These are phyloP conservation scores for Gobio occitaniae DNA, from an alignment of 2,797 vertebrate genomes.

Conservation along the genomic window DNA sequence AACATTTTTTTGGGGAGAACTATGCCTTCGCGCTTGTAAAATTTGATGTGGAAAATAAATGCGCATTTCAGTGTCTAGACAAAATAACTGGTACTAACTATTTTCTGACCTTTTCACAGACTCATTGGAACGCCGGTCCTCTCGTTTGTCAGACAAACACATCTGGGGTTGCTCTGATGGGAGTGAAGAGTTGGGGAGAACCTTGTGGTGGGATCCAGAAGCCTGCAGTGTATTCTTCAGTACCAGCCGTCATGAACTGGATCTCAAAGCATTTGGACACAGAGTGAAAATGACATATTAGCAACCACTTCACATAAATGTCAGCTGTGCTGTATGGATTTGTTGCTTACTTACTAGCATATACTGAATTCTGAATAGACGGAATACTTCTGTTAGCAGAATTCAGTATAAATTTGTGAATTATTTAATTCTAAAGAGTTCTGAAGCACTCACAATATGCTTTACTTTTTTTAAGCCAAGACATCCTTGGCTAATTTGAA, in stretches of 20 bases:
- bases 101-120: conserved; percentile 15
- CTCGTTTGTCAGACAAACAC: conserved; percentile 55
- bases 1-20: background rate
- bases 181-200: conserved; percentile 45
- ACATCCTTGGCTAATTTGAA: background rate
- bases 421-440: background rate
- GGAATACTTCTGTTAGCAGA: background rate
- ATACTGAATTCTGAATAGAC: no score
- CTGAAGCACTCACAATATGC: background rate
- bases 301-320: background rate
- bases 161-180: conserved; percentile 53
- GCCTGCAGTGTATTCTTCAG: conserved; percentile 54
- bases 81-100: background rate
- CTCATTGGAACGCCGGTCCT: conserved; percentile 32
- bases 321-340: background rate
- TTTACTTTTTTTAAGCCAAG: background rate
- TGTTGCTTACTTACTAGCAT: background rate
- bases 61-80: background rate
- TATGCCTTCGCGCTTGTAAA: background rate
- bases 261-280: conserved; percentile 48
- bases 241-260: conserved; percentile 52
- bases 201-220: conserved; percentile 41
- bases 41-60: background rate
- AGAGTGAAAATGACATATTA: background rate
- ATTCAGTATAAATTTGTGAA: background rate